Evolutionary conservation across 1,140 invertebrate genomes (phyloP).

Genomic region (Rhynchophorus ferrugineus): DNA sequence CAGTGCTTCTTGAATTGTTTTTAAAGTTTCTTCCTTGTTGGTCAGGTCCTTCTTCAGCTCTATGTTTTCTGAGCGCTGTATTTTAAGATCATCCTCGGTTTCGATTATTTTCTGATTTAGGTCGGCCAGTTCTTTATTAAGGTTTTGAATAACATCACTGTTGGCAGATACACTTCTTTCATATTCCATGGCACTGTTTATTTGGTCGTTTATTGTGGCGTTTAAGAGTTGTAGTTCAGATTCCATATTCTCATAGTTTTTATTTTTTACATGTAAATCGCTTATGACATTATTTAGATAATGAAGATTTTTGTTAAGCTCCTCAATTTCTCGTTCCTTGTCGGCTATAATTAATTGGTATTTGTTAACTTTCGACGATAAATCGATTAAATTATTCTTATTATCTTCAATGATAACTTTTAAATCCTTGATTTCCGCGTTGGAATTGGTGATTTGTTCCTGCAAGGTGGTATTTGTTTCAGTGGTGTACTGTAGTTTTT

Average conservation of each 20-base stretch:
- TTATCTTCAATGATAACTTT: slow-evolving; percentile 37
- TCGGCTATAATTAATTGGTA: slow-evolving; percentile 26
- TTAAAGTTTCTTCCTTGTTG: slow-evolving; percentile 38
- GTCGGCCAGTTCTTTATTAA: slow-evolving; percentile 25
- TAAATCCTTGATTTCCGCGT: slow-evolving; percentile 43
- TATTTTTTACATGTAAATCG: slow-evolving; percentile 30
- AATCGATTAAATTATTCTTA: slow-evolving; percentile 39
- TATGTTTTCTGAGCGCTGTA: background rate
- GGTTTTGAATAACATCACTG: slow-evolving; percentile 21
- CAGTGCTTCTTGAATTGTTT: slow-evolving; percentile 40
- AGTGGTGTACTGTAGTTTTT: slow-evolving; percentile 34
- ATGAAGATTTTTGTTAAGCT: slow-evolving; percentile 28
- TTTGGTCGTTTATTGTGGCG: slow-evolving; percentile 22
- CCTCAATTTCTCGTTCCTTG: slow-evolving; percentile 27
- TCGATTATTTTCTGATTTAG: slow-evolving; percentile 23
- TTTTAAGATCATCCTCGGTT: slow-evolving; percentile 32
- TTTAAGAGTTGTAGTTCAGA: slow-evolving; percentile 23
- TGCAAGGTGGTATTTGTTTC: slow-evolving; percentile 44
- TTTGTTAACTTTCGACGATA: slow-evolving; percentile 25
- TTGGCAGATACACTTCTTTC: slow-evolving; percentile 28
- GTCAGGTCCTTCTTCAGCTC: slow-evolving; percentile 23
- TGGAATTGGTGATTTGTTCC: slow-evolving; percentile 29
- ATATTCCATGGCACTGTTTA: slow-evolving; percentile 25
- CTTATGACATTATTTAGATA: slow-evolving; percentile 29
- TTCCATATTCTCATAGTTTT: slow-evolving; percentile 26